Evolutionary conservation across 2,888 invertebrate species (phyloP).

Genomic region (Sinodicranocentrus sp.): DNA sequence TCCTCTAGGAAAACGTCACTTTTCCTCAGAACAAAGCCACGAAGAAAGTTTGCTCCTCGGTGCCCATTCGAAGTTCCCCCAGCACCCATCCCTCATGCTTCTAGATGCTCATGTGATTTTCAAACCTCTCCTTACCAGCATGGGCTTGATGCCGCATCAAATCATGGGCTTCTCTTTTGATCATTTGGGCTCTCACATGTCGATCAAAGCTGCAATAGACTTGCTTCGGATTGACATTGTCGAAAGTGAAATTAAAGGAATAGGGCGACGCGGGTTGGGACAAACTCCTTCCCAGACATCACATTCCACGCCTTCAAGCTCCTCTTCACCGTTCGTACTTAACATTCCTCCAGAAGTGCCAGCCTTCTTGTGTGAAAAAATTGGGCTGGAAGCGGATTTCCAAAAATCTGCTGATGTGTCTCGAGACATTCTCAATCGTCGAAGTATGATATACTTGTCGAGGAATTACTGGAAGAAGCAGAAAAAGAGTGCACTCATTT

Average conservation of each 20-base stretch:
- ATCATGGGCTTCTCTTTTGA: slow-evolving; percentile 85
- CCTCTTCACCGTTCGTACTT: slow-evolving; percentile 78
- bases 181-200: slow-evolving; percentile 92
- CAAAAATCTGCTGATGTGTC: slow-evolving; percentile 79
- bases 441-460: slow-evolving; percentile 89
- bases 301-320: background rate
- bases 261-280: slow-evolving; percentile 68
- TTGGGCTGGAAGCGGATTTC: slow-evolving; percentile 92
- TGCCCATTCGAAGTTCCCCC: slow-evolving; percentile 76
- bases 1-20: slow-evolving; percentile 18
- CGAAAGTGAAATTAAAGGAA: slow-evolving; percentile 85
- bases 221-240: slow-evolving; percentile 95
- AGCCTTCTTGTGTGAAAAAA: slow-evolving; percentile 94
- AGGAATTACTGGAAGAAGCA: slow-evolving; percentile 92
- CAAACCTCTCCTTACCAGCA: slow-evolving; percentile 91
- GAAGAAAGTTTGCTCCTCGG: slow-evolving; percentile 75
- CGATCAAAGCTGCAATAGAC: slow-evolving; percentile 90
- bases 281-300: background rate
- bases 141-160: slow-evolving; percentile 95
- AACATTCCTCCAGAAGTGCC: slow-evolving; percentile 87
- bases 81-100: slow-evolving; percentile 79
- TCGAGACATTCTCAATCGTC: slow-evolving; percentile 84
- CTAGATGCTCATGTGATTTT: slow-evolving; percentile 96
- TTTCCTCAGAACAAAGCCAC: slow-evolving; percentile 74
- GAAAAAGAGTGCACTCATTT: slow-evolving; percentile 94